Evolutionary conservation across 2,888 invertebrate species (phyloP).

Genomic region (Limnephilus auricula): DNA sequence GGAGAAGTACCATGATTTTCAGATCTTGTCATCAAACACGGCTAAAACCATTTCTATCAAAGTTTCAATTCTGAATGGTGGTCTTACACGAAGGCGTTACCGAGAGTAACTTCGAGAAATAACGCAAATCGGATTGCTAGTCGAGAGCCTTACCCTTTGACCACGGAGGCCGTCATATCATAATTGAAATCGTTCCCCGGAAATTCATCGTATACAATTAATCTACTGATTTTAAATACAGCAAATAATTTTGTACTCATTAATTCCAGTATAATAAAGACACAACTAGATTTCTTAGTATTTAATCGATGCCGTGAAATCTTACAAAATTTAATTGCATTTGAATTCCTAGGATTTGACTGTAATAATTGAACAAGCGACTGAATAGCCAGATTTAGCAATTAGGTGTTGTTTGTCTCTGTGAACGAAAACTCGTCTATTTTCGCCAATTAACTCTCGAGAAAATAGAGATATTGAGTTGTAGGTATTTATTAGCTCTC

Average conservation of each 20-base stretch:
- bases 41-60: too few relatives aligned
- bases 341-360: background rate
- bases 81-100: too few relatives aligned
- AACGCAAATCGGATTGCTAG: too few relatives aligned
- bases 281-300: background rate
- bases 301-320: background rate
- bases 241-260: background rate
- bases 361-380: background rate
- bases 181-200: too few relatives aligned
- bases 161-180: too few relatives aligned
- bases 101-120: too few relatives aligned
- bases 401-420: background rate
- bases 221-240: background rate
- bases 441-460: background rate
- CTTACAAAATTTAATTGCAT: background rate
- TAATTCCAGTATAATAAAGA: background rate
- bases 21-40: too few relatives aligned
- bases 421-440: background rate
- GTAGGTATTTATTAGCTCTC: background rate
- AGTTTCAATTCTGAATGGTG: too few relatives aligned
- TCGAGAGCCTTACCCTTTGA: too few relatives aligned
- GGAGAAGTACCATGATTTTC: too few relatives aligned
- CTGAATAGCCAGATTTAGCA: conserved; percentile 1
- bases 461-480: background rate
- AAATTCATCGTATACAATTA: background rate